phyloP scores from a whole-genome alignment of 2,888 invertebrate species.

The Germaria angustata region DNA sequence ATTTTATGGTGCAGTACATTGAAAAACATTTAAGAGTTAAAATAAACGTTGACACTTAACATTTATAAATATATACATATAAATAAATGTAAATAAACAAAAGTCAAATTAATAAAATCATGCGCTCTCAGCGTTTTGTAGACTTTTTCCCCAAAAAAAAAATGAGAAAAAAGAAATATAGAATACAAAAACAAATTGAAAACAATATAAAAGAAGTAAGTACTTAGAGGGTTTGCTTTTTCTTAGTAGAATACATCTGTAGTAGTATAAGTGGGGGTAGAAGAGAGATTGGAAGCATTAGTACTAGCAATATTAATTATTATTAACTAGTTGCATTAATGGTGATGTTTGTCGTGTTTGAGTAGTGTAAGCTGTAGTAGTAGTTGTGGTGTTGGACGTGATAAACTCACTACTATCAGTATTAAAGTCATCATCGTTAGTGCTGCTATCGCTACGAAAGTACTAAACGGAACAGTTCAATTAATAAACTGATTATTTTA shows the following conservation, averaged over 20 bases:
- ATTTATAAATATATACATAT: not conserved
- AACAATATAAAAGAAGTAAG: conserved; percentile 14
- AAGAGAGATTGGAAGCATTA: not conserved
- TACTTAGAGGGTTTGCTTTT: conserved; percentile 10
- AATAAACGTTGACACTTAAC: conserved; percentile 2
- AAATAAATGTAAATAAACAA: not conserved
- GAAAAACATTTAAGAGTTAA: conserved; percentile 32
- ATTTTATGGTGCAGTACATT: conserved; percentile 37
- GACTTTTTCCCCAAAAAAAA: not conserved
- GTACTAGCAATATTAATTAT: conserved; percentile 16
- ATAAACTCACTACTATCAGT: conserved; percentile 10
- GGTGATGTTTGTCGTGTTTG: conserved; percentile 11
- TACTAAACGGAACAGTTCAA: conserved; percentile 20
- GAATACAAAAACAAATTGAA: conserved; percentile 11
- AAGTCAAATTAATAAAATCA: conserved; percentile 11
- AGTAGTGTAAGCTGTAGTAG: conserved; percentile 32
- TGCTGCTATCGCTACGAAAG: conserved; percentile 33
- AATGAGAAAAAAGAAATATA: not conserved
- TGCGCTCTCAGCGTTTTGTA: conserved; percentile 10
- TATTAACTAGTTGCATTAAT: conserved; percentile 5
- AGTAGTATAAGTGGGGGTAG: conserved; percentile 3
- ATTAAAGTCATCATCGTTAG: conserved; percentile 35
- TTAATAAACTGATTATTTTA: not conserved
- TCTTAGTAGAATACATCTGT: conserved; percentile 27
- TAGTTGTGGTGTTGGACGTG: not conserved